Percentiles rank a stretch among this genome's conserved stretches.
Conservation (phyloP, 2,797 vertebrate species). For the Zonotrichia albicollis region DNA sequence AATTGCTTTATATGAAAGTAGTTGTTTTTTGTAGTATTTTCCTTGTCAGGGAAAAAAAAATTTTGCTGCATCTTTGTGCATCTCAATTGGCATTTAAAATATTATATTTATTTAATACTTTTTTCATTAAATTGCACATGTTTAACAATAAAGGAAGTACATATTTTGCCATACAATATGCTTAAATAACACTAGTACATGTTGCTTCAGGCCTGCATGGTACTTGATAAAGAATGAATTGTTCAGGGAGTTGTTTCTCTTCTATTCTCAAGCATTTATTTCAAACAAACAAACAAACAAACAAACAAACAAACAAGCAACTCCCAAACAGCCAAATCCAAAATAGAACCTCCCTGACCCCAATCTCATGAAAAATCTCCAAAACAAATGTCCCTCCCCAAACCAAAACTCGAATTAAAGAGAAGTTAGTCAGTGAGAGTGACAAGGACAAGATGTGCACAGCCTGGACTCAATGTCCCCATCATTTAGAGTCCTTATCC, state of each 20-base stretch:
- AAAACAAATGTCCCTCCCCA: neutral
- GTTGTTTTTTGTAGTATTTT: neutral
- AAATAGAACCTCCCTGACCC: fast-evolving
- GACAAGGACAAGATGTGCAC: neutral
- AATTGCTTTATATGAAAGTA: neutral
- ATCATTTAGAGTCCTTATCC: neutral
- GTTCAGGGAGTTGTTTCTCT: neutral
- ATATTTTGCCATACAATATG: neutral
- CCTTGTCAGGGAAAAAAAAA: neutral
- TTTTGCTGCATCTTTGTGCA: neutral
- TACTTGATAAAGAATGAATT: neutral
- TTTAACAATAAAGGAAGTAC: neutral
- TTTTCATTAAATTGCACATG: neutral
- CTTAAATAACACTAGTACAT: neutral
- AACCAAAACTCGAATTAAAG: neutral
- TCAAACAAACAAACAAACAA: neutral
- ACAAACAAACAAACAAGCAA: neutral
- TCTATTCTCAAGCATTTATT: neutral
- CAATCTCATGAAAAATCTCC: neutral
- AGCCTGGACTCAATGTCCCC: neutral
- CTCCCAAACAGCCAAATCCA: neutral
- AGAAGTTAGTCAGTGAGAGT: neutral
- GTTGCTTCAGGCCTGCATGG: neutral
- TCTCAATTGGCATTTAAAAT: neutral
- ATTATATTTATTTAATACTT: neutral